Conservation (phyloP, 2,113 vertebrate species). For the Meriones unguiculatus region DNA sequence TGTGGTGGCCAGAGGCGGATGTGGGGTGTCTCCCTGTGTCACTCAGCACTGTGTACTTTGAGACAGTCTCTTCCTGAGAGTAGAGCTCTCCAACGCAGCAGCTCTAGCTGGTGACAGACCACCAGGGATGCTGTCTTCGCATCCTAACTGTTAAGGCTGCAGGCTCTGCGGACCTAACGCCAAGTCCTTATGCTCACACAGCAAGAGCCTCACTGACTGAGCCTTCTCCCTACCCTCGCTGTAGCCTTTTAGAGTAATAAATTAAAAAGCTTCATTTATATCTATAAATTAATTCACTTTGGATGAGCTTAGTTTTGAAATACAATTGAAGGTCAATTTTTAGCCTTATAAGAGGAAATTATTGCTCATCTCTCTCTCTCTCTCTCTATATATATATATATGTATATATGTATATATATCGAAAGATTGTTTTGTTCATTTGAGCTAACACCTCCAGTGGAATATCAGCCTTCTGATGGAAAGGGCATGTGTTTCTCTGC, state of each 20-base stretch:
- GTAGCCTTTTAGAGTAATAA: constrained; percentile 77
- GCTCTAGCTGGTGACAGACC: neutral
- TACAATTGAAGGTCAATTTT: neutral
- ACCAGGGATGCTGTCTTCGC: neutral
- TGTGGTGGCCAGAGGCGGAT: neutral
- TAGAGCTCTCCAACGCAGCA: neutral
- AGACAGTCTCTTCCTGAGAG: neutral
- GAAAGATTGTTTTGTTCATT: neutral
- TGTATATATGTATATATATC: no score
- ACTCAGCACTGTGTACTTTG: neutral
- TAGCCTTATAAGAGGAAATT: constrained; percentile 21
- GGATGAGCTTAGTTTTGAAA: constrained; percentile 2
- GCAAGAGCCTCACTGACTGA: neutral
- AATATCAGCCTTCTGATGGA: neutral
- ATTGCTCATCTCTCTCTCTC: neutral
- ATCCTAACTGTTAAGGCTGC: no score
- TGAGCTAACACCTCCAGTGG: neutral
- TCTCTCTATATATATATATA: no score
- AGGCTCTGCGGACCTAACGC: neutral
- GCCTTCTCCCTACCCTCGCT: neutral
- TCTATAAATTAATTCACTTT: constrained; percentile 31
- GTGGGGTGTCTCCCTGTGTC: neutral
- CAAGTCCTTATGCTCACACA: neutral
- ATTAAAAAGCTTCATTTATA: constrained; percentile 44
- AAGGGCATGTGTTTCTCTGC: neutral